Conservation (phyloP, 2,113 vertebrate species). For the Cyprinodon brontotheroides region DNA sequence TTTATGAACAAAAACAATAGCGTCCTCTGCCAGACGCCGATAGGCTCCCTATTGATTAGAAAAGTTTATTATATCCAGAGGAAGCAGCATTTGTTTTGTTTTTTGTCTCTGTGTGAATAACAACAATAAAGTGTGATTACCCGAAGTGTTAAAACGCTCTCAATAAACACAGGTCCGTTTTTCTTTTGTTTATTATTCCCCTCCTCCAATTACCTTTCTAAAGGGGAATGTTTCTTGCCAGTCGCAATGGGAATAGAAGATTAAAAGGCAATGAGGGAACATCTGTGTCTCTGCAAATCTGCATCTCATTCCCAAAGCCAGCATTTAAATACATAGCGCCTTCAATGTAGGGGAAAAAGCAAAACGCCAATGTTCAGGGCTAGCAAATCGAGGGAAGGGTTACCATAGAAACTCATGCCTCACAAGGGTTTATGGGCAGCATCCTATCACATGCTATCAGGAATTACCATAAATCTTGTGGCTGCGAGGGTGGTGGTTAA, state of each 20-base stretch:
- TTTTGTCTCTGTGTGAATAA: slow-evolving; percentile 63
- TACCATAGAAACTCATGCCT: slow-evolving; percentile 81
- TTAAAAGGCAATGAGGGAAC: slow-evolving; percentile 78
- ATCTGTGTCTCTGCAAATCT: slow-evolving; percentile 77
- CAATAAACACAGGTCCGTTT: slow-evolving; percentile 67
- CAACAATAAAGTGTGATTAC: slow-evolving; percentile 66
- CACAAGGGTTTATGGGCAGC: slow-evolving; percentile 75
- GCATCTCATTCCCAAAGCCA: slow-evolving; percentile 71
- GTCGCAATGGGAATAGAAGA: slow-evolving; percentile 65
- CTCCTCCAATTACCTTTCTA: slow-evolving; percentile 74
- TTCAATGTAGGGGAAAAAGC: slow-evolving; percentile 67
- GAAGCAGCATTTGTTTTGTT: slow-evolving; percentile 26
- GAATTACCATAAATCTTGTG: slow-evolving; percentile 77
- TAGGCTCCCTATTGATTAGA: slow-evolving; percentile 60
- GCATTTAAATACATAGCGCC: slow-evolving; percentile 69
- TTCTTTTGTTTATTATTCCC: slow-evolving; percentile 77
- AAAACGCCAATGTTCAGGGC: slow-evolving; percentile 62
- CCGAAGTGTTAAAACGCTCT: slow-evolving; percentile 71
- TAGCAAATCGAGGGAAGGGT: slow-evolving; percentile 71
- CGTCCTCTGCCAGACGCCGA: slow-evolving; percentile 41
- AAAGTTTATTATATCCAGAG: slow-evolving; percentile 59
- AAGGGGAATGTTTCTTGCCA: slow-evolving; percentile 65
- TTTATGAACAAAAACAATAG: slow-evolving; percentile 49
- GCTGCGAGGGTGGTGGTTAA: slow-evolving; percentile 72
- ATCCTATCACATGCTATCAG: slow-evolving; percentile 78